Percentiles rank a stretch among this genome's conserved stretches.
Conservation (phyloP, 2,797 vertebrate species). For the Manis javanica region DNA sequence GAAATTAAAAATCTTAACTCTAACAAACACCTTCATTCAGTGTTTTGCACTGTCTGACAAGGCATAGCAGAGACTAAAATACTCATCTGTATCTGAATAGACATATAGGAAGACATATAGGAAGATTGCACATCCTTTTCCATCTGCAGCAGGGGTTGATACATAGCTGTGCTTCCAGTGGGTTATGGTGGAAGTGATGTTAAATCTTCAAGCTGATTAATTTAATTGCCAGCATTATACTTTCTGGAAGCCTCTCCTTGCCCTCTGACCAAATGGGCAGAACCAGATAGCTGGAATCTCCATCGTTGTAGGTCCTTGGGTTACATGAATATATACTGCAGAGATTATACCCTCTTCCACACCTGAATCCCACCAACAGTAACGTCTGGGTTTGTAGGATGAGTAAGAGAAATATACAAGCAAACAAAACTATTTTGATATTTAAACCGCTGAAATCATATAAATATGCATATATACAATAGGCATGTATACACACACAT, state of each 20-base stretch:
- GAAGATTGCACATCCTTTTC: not conserved
- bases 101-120: too few species aligned
- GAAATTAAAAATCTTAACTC: not conserved
- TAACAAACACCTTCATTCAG: not conserved
- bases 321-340: not conserved
- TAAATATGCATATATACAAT: not conserved
- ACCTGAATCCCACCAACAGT: not conserved
- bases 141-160: accelerated
- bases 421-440: not conserved
- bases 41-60: not conserved
- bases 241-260: not conserved
- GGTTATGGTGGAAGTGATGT: not conserved
- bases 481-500: not conserved
- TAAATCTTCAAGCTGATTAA: not conserved
- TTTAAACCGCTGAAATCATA: not conserved
- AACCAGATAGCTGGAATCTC: not conserved
- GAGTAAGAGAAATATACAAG: not conserved
- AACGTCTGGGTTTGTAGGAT: not conserved
- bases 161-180: not conserved
- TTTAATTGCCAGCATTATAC: not conserved
- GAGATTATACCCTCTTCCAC: not conserved
- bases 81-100: not conserved
- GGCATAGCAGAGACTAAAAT: not conserved
- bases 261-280: not conserved
- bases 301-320: not conserved